A percentile compares a stretch with the other conserved stretches of the same genome.
Evolutionary conservation across 2,113 vertebrate genomes (phyloP).

Genomic region (Poecilia latipinna): DNA sequence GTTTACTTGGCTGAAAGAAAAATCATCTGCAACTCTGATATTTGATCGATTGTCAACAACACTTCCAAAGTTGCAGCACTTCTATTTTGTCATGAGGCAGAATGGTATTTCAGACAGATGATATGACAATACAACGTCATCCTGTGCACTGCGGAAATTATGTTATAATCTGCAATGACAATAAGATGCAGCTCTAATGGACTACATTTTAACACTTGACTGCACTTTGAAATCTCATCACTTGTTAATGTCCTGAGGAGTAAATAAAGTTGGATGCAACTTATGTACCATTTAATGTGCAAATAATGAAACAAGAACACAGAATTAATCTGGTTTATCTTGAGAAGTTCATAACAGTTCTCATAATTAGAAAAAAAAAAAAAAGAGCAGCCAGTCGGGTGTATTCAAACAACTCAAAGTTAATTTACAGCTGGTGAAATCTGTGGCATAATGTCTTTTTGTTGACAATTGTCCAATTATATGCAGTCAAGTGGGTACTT

Average conservation of each 20-base stretch:
- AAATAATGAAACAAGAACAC: not conserved
- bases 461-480: not conserved
- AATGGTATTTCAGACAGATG: slow-evolving; percentile 1
- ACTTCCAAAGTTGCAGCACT: not conserved
- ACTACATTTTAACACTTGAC: slow-evolving; percentile 3
- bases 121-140: slow-evolving; percentile 7
- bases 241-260: slow-evolving; percentile 17
- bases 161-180: slow-evolving; percentile 11
- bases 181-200: slow-evolving; percentile 1
- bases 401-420: not conserved
- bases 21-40: not conserved
- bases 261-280: not conserved
- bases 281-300: not conserved
- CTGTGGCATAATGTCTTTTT: not conserved
- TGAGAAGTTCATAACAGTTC: not conserved
- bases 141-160: not conserved
- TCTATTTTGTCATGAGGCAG: not conserved
- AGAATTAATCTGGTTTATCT: not conserved
- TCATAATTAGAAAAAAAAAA: too few relatives aligned
- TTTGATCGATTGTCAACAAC: not conserved
- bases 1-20: not conserved
- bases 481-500: slow-evolving; percentile 1
- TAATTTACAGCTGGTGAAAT: not conserved
- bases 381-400: not conserved
- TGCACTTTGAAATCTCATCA: slow-evolving; percentile 12